phyloP scores from a whole-genome alignment of 2,113 vertebrate genomes.

The Pristiophorus japonicus region DNA sequence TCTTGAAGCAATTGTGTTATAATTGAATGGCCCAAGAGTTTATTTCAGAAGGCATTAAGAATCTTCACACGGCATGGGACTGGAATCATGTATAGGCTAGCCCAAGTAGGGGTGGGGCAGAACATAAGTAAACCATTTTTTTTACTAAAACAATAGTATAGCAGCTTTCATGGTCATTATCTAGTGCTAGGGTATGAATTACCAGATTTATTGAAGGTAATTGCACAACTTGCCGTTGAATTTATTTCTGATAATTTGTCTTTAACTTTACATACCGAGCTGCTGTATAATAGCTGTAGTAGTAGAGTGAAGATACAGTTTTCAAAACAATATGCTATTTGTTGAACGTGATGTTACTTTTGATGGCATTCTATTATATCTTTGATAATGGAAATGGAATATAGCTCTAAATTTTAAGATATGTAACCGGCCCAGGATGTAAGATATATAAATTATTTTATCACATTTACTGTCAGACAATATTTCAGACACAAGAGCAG shows the following conservation, averaged over 20 bases:
- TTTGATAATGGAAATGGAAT: constrained; percentile 15
- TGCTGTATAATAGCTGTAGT: no score
- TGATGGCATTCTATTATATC: background rate
- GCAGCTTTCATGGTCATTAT: background rate
- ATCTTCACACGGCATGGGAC: background rate
- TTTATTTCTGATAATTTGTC: background rate
- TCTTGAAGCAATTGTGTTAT: background rate
- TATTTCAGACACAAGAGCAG: background rate
- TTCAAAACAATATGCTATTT: background rate
- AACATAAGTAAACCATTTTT: background rate
- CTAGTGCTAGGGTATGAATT: no score
- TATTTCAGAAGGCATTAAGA: background rate
- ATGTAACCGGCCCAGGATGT: background rate
- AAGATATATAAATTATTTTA: background rate
- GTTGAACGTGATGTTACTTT: background rate
- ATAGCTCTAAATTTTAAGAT: background rate
- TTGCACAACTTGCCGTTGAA: background rate
- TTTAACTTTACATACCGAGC: background rate
- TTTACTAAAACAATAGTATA: background rate
- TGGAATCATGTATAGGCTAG: background rate
- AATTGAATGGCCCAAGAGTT: background rate
- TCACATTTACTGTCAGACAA: background rate
- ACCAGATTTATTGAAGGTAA: background rate
- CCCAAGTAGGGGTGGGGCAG: background rate
- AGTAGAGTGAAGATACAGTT: background rate